These are phyloP conservation scores for Ispidina lecontei DNA, from an alignment of 2,797 vertebrate genomes.

Conservation along the genomic window DNA sequence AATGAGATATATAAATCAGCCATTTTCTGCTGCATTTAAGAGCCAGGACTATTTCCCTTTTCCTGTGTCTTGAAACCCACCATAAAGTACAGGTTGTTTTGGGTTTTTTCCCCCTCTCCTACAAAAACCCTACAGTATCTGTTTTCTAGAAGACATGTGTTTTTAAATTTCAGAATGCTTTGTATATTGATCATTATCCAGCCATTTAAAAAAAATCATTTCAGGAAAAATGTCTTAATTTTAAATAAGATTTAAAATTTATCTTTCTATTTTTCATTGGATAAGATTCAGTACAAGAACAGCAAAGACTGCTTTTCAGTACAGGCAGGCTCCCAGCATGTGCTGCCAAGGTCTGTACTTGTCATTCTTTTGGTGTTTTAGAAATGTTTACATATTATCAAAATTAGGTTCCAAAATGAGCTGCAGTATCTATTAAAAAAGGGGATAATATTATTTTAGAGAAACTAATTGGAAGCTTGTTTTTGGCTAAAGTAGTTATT, in stretches of 20 bases:
- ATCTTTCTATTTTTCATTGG: constrained; percentile 46
- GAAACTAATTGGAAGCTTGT: constrained; percentile 86
- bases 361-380: constrained; percentile 64
- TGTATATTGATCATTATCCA: not conserved
- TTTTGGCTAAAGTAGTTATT: constrained; percentile 83
- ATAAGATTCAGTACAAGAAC: constrained; percentile 56
- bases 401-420: constrained; percentile 81
- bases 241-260: constrained; percentile 15
- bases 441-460: constrained; percentile 79
- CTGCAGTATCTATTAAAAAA: constrained; percentile 71
- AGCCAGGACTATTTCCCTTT: not conserved
- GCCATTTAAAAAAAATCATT: constrained; percentile 9
- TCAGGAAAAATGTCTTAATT: constrained; percentile 3
- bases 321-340: not conserved
- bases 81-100: not conserved
- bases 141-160: not conserved
- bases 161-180: not conserved
- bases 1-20: not conserved
- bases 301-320: constrained; percentile 13
- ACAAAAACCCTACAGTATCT: no score
- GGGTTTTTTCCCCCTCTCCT: no score
- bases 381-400: constrained; percentile 80
- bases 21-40: not conserved
- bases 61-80: not conserved
- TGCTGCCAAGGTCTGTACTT: constrained; percentile 67